These are phyloP conservation scores for Limnephilus marmoratus DNA, from an alignment of 2,888 invertebrate genomes.

Conservation along the genomic window DNA sequence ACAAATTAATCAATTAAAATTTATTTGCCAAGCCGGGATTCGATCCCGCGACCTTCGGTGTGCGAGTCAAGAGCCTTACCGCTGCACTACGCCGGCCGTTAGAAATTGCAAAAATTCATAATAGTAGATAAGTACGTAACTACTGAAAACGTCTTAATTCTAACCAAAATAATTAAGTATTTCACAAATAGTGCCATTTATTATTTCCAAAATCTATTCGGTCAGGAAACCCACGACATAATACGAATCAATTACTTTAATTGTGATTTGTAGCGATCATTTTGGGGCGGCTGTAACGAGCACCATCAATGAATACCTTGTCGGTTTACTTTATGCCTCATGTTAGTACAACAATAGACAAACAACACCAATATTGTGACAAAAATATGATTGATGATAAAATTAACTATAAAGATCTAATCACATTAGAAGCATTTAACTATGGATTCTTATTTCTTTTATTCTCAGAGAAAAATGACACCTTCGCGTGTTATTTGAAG, in stretches of 20 bases:
- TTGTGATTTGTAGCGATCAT: constrained; percentile 56
- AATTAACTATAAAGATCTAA: not conserved
- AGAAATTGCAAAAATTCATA: too few species aligned
- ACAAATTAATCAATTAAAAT: too few species aligned
- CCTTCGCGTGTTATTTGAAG: not conserved
- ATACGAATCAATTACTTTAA: constrained; percentile 61
- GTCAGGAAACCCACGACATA: not conserved
- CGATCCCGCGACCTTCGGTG: too few species aligned
- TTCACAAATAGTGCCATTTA: too few species aligned
- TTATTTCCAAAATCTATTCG: not conserved
- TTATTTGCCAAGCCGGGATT: too few species aligned
- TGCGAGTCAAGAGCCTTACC: too few species aligned
- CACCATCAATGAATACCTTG: not conserved
- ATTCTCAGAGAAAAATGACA: not conserved
- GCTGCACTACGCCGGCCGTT: too few species aligned
- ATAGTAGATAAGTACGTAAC: too few species aligned
- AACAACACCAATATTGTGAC: not conserved
- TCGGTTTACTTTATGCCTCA: not conserved
- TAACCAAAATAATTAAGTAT: too few species aligned
- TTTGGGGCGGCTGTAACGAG: constrained; percentile 7
- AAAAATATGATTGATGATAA: not conserved
- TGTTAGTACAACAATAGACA: not conserved
- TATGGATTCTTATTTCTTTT: not conserved
- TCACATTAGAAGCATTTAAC: not conserved
- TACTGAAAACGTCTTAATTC: too few species aligned